Conservation (phyloP, 2,888 invertebrate genomes). For the Drosophila formosana region DNA sequence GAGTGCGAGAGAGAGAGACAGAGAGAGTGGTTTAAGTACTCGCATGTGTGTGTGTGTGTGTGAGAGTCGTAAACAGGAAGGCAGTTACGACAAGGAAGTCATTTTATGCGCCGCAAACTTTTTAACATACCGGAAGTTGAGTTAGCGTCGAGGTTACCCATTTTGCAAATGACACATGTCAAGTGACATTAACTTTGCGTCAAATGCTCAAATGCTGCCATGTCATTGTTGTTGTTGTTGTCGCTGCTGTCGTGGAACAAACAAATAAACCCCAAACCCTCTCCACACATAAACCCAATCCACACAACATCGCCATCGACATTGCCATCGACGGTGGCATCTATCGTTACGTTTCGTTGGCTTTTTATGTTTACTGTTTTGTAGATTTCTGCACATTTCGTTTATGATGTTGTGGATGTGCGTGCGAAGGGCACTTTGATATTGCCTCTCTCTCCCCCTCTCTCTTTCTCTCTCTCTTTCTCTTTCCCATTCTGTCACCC, state of each 20-base stretch:
- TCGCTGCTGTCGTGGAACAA: constrained; percentile 64
- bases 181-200: constrained; percentile 83
- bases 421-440: constrained; percentile 57
- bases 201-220: constrained; percentile 67
- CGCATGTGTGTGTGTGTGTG: constrained; percentile 12
- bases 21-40: neutral
- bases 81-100: constrained; percentile 78
- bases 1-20: neutral
- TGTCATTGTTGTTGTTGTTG: constrained; percentile 33
- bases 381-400: constrained; percentile 66
- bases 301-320: constrained; percentile 23
- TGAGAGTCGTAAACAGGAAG: constrained; percentile 74
- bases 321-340: constrained; percentile 56
- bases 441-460: constrained; percentile 1
- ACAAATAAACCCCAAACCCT: constrained; percentile 68
- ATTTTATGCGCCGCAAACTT: constrained; percentile 82
- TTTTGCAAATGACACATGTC: constrained; percentile 83
- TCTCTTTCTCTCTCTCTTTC: too few relatives aligned
- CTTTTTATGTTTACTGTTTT: constrained; percentile 78
- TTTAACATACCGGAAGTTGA: constrained; percentile 81
- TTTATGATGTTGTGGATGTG: constrained; percentile 64
- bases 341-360: constrained; percentile 79
- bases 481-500: neutral
- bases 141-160: constrained; percentile 79
- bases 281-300: constrained; percentile 15